Evolutionary conservation across 2,888 invertebrate genomes (phyloP).

Genomic region (Rhyacophila evoluta): DNA sequence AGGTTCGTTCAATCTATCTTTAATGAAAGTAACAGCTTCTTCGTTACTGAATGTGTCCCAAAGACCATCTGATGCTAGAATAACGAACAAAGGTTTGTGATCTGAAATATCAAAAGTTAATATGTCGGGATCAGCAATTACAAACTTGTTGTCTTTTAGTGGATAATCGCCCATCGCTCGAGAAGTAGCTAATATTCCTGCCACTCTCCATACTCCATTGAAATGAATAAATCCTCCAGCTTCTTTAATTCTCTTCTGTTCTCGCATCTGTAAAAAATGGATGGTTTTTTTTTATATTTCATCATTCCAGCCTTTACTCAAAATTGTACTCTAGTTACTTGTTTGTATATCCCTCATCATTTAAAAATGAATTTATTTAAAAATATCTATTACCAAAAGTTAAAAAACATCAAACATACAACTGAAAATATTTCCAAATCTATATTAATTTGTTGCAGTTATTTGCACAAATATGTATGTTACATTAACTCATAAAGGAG

Average conservation of each 20-base stretch:
- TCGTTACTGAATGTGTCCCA: conserved; percentile 98
- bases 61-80: conserved; percentile 94
- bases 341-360: too few species aligned
- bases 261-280: conserved; percentile 76
- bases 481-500: too few species aligned
- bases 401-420: too few species aligned
- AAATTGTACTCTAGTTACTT: too few species aligned
- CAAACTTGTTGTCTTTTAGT: conserved; percentile 91
- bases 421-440: too few species aligned
- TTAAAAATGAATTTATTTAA: too few species aligned
- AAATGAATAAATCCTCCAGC: conserved; percentile 96
- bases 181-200: conserved; percentile 94
- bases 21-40: conserved; percentile 91
- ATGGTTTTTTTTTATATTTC: too few species aligned
- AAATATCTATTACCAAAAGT: too few species aligned
- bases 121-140: conserved; percentile 96
- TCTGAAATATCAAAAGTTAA: conserved; percentile 89
- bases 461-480: too few species aligned
- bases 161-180: conserved; percentile 96
- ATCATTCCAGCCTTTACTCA: too few species aligned
- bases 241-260: conserved; percentile 91
- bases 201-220: conserved; percentile 96
- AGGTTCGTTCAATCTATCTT: conserved; percentile 85
- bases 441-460: too few species aligned
- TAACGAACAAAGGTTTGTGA: conserved; percentile 88